Evolutionary conservation across 1,140 invertebrate species (phyloP), one percentile per base, ranked within the genome.

Genomic region (Leguminivora glycinivorella): DNA sequence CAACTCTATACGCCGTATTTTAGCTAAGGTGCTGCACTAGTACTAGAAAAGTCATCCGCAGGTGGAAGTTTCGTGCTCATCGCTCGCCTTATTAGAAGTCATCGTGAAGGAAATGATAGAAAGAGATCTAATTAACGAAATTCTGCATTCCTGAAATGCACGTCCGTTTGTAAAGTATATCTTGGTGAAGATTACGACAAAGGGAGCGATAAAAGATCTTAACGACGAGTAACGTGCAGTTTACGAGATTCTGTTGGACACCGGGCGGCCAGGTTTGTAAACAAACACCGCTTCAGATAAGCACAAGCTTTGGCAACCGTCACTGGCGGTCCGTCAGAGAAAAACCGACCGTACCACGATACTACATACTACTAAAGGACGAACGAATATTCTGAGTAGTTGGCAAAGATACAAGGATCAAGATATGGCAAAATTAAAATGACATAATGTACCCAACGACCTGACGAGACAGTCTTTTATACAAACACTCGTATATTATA

Each of bases 1-100:
- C 31, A 91, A 79, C 80, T 89, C 80, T 40, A 81, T 78, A 68
- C 83, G 89, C 68, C 76, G 79, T 84, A 88, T 86, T 78, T 84
- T 84, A 80, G 74, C 69, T 69, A 24, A 72, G 25, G 72, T 71
- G 60, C 70, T 22, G 38, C 58, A 58, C 67, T 60, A 26, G 43
- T 66, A 72, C 26, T 31, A 17, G 22, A 67, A 68, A 29, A 56
- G 4, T 22, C 60, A 70, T 63, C 17, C 26, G 7, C n/a, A 29
- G 2, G 17, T 14, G 7, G 58, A 52, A 52, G 7, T 22, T 9
- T 22, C 7, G 26, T 63, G 17, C 19, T 29, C 25, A 9, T 31
- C 26, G n/a, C 14, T 60, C 56, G 47, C 14, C n/a, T 9, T 52
- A 22, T 52, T 52, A 52, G 19, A 52, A 19, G 7, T 3, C 47